Percentiles rank a stretch among this genome's conserved stretches.
Conservation (phyloP, 2,888 invertebrate species). For the Monopis laevigella region DNA sequence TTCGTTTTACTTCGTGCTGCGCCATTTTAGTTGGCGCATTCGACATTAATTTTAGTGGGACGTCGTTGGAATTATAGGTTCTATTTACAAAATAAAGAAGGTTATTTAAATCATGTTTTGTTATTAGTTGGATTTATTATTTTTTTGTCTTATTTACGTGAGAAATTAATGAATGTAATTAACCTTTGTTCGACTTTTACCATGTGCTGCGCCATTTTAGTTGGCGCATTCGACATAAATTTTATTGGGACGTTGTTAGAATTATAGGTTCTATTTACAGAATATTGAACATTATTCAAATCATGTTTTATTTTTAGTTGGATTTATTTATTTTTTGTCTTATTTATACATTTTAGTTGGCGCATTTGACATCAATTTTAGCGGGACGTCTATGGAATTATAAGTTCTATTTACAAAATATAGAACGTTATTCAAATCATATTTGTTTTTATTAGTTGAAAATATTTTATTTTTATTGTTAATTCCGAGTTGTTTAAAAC, state of each 20-base stretch:
- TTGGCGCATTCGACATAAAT: slow-evolving; percentile 31
- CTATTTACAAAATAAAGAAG: neutral
- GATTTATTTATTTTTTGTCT: too few species aligned
- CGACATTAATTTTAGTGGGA: slow-evolving; percentile 31
- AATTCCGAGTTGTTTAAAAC: too few species aligned
- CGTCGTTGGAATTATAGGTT: slow-evolving; percentile 1
- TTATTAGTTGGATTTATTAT: too few species aligned
- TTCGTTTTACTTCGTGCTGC: slow-evolving; percentile 35
- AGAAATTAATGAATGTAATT: too few species aligned
- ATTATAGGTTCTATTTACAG: slow-evolving; percentile 1
- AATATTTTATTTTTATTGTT: too few species aligned
- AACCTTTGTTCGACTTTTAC: too few species aligned
- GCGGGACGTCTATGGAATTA: neutral
- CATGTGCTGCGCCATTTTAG: slow-evolving; percentile 32
- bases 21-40: slow-evolving; percentile 32
- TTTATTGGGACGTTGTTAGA: slow-evolving; percentile 19
- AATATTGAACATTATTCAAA: neutral
- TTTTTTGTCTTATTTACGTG: too few species aligned
- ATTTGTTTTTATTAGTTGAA: too few species aligned
- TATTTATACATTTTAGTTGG: slow-evolving; percentile 39
- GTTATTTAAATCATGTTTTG: too few species aligned
- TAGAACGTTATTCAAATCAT: too few species aligned
- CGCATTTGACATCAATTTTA: slow-evolving; percentile 31
- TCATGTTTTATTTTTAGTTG: too few species aligned
- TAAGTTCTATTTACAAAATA: neutral